Evolutionary conservation across 2,888 invertebrate species (phyloP).

Genomic region (Erpobdella octoculata): DNA sequence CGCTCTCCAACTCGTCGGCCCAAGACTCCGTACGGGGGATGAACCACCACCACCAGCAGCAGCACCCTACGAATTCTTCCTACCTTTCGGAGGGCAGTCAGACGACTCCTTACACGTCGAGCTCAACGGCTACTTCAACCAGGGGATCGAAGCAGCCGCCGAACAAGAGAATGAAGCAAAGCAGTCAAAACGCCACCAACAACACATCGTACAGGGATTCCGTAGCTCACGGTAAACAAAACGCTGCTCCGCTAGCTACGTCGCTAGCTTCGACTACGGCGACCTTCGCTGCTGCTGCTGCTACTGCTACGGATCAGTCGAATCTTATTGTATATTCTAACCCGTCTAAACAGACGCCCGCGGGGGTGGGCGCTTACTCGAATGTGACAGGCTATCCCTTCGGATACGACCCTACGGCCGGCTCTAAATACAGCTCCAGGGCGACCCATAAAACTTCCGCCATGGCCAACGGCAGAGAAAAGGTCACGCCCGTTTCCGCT

Average conservation of each 20-base stretch:
- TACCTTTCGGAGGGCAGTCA: slow-evolving; percentile 1
- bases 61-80: background rate
- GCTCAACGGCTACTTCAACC: background rate
- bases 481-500: slow-evolving; percentile 8
- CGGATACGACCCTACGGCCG: background rate
- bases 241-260: background rate
- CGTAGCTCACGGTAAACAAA: background rate
- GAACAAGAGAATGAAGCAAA: slow-evolving; percentile 14
- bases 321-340: too few relatives aligned
- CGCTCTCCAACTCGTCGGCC: background rate
- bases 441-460: background rate
- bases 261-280: too few relatives aligned
- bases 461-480: slow-evolving; percentile 16
- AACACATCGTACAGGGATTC: background rate
- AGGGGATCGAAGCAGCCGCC: background rate
- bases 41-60: slow-evolving; percentile 4
- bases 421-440: background rate
- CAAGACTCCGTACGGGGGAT: background rate
- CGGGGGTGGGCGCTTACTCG: too few relatives aligned
- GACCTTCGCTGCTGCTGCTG: background rate
- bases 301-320: background rate
- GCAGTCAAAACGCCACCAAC: background rate
- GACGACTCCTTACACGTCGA: background rate
- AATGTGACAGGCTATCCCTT: background rate
- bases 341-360: too few relatives aligned